These are phyloP conservation scores for Manacus vitellinus DNA, from an alignment of 2,113 vertebrate species.

Conservation along the genomic window DNA sequence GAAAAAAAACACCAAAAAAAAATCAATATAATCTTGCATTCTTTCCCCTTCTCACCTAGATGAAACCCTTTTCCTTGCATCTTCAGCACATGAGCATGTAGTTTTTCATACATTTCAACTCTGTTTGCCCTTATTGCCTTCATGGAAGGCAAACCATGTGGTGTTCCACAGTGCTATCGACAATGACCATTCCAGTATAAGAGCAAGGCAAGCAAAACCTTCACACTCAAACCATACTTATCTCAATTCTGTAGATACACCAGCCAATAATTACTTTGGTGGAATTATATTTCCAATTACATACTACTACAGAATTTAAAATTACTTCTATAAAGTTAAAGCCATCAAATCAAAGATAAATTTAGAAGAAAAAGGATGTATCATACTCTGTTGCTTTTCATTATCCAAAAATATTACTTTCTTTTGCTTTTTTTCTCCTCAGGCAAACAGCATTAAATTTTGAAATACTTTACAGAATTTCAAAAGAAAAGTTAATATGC, in stretches of 20 bases:
- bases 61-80: neutral
- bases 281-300: slow-evolving; percentile 25
- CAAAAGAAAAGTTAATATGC: slow-evolving; percentile 18
- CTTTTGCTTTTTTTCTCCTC: neutral
- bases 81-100: neutral
- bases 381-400: neutral
- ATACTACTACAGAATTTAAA: neutral
- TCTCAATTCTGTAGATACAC: neutral
- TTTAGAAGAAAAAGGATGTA: neutral
- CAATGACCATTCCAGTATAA: neutral
- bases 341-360: neutral
- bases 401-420: neutral
- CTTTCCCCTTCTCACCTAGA: neutral
- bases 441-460: neutral
- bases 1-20: neutral
- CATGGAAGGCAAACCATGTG: neutral
- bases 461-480: neutral
- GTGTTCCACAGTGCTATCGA: fast-evolving
- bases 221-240: neutral
- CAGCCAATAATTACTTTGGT: neutral
- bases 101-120: neutral
- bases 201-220: neutral
- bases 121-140: neutral
- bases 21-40: neutral
- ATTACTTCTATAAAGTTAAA: neutral